Evolutionary conservation across 1,140 invertebrate species (phyloP), one percentile per base, ranked within the genome.

Genomic region (Gryon sp.): DNA sequence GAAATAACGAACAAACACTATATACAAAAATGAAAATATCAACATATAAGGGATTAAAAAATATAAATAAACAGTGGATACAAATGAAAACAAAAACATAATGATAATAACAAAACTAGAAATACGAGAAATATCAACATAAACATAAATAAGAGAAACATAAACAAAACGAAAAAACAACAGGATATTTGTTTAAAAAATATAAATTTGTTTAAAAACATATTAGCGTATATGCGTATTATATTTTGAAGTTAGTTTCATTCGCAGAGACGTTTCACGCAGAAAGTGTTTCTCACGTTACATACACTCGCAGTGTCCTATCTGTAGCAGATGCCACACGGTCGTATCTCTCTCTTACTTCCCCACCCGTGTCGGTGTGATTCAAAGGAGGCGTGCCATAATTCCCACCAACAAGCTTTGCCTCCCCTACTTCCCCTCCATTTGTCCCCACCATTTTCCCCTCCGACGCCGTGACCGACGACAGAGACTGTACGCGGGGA

Each of bases 351-450:
- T n/a, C n/a, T 63, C 32, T 74, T 53, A 80, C 60, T 60, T 36
- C 48, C 70, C 70, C 66, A 48, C 57, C 52, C 12, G 32, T 38
- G 60, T 52, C 50, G 36, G 16, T 46, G n/a, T 11, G 6, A 6
- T 4, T 28, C 55, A 28, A n/a, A 60, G 72, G 84, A 76, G 87
- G 87, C 82, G 87, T 84, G 80, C 57, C 72, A 3, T 46, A 19
- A 22, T 28, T 1, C 26, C 79, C 76, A 80, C 85, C 72, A 72
- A 76, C 40, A 28, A 60, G 12, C 12, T 6, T 11, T 26, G 20
- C 36, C 66, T 82, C 81, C 73, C 82, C 82, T 82, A 36, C 73
- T 63, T 34, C 80, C 78, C 82, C 82, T 81, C 1, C 65, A n/a
- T 19, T 16, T 48, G 43, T 63, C 46, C 74, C 65, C 41, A 53